Evolutionary conservation across 2,888 invertebrate species (phyloP).

Genomic region (Chrysina gloriosa): DNA sequence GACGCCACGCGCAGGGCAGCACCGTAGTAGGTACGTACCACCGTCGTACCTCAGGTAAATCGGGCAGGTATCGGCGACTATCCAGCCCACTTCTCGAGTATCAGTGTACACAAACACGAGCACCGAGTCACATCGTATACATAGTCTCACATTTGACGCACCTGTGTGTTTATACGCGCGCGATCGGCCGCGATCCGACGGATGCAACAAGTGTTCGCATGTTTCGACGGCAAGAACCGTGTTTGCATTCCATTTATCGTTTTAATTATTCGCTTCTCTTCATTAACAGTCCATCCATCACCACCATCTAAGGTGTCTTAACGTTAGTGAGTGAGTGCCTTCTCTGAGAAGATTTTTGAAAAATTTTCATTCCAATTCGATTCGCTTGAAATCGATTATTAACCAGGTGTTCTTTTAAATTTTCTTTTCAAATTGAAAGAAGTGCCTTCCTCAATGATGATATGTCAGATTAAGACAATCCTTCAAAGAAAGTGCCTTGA

Average conservation of each 20-base stretch:
- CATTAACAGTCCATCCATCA: background rate
- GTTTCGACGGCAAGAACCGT: slow-evolving; percentile 22
- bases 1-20: slow-evolving; percentile 50
- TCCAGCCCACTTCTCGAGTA: slow-evolving; percentile 57
- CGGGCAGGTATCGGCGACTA: slow-evolving; percentile 57
- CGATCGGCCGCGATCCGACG: slow-evolving; percentile 44
- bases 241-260: background rate
- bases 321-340: slow-evolving; percentile 12
- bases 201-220: slow-evolving; percentile 46
- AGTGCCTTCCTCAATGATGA: background rate
- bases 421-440: background rate
- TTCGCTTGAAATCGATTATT: background rate
- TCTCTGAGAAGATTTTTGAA: slow-evolving; percentile 2
- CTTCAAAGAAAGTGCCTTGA: background rate
- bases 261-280: background rate
- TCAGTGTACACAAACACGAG: slow-evolving; percentile 57
- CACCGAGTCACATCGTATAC: slow-evolving; percentile 51
- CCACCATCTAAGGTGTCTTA: background rate
- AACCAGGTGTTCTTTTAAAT: too few relatives aligned
- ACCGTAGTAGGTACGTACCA: slow-evolving; percentile 46
- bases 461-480: background rate
- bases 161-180: slow-evolving; percentile 49
- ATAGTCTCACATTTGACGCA: slow-evolving; percentile 45
- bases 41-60: slow-evolving; percentile 55
- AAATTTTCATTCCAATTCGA: background rate